Evolutionary conservation across 2,113 vertebrate genomes (phyloP).

Genomic region (Xiphophorus maculatus): DNA sequence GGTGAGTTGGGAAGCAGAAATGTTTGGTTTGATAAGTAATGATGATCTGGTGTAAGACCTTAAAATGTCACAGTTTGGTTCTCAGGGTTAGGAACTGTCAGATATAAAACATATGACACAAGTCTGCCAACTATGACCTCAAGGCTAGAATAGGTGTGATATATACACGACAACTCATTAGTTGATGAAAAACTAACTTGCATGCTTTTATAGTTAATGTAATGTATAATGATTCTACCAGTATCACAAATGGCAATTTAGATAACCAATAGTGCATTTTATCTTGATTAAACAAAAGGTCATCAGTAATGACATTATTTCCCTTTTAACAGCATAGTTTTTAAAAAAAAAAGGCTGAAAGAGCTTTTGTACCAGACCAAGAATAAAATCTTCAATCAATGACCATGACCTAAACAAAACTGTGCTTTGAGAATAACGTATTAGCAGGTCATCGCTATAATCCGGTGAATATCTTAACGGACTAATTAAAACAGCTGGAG

Average conservation of each 20-base stretch:
- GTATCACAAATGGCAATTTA: background rate
- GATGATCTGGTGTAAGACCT: conserved; percentile 43
- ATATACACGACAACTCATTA: background rate
- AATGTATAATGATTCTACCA: no score
- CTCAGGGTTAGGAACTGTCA: conserved; percentile 33
- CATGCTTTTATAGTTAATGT: background rate
- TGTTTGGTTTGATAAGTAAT: conserved; percentile 29
- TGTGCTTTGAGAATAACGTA: conserved; percentile 17
- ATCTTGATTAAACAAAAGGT: background rate
- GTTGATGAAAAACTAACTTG: conserved; percentile 9
- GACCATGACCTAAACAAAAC: conserved; percentile 6
- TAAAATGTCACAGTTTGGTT: conserved; percentile 53
- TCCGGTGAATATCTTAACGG: conserved; percentile 36
- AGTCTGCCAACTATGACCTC: conserved; percentile 42
- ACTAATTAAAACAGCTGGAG: conserved; percentile 42
- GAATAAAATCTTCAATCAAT: conserved; percentile 25
- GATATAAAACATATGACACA: conserved; percentile 29
- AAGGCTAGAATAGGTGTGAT: conserved; percentile 28
- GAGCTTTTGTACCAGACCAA: conserved; percentile 2
- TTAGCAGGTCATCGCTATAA: conserved; percentile 43
- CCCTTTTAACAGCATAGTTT: background rate
- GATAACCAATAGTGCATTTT: background rate
- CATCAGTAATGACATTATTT: conserved; percentile 1
- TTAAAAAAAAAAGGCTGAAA: background rate
- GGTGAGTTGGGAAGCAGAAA: conserved; percentile 29